Conservation (phyloP, 2,888 invertebrate species). For the Cactoblastis cactorum region DNA sequence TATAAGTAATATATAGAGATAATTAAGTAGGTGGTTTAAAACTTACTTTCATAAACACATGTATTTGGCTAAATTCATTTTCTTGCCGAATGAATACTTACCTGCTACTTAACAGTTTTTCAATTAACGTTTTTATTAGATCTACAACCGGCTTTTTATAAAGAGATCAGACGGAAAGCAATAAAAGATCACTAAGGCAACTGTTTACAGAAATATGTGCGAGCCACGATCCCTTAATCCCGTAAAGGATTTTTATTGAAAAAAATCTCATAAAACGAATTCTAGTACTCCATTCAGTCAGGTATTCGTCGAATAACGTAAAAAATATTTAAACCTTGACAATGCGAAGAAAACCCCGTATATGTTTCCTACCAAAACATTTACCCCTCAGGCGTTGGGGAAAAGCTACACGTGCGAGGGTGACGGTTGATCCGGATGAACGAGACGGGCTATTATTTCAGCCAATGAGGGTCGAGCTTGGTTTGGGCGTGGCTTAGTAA, state of each 20-base stretch:
- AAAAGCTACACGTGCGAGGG: conserved; percentile 64
- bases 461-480: conserved; percentile 50
- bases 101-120: conserved; percentile 19
- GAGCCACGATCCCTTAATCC: conserved; percentile 57
- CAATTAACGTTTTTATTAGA: neutral
- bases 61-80: no score
- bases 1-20: no score
- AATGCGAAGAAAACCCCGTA: conserved; percentile 75
- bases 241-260: conserved; percentile 57
- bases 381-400: conserved; percentile 77
- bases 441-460: conserved; percentile 35
- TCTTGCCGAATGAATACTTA: neutral
- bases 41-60: no score
- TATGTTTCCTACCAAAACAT: conserved; percentile 79
- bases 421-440: conserved; percentile 31
- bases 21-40: no score
- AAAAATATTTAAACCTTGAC: conserved; percentile 72
- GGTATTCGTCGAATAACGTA: conserved; percentile 67
- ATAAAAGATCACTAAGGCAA: conserved; percentile 45
- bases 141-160: neutral
- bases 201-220: conserved; percentile 51
- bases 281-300: conserved; percentile 75
- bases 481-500: conserved; percentile 62
- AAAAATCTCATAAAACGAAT: conserved; percentile 75
- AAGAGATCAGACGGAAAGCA: conserved; percentile 29